A percentile compares a stretch with the other conserved stretches of the same genome.
Evolutionary conservation across 2,888 invertebrate species (phyloP).

Genomic region (Camponotus fellah): DNA sequence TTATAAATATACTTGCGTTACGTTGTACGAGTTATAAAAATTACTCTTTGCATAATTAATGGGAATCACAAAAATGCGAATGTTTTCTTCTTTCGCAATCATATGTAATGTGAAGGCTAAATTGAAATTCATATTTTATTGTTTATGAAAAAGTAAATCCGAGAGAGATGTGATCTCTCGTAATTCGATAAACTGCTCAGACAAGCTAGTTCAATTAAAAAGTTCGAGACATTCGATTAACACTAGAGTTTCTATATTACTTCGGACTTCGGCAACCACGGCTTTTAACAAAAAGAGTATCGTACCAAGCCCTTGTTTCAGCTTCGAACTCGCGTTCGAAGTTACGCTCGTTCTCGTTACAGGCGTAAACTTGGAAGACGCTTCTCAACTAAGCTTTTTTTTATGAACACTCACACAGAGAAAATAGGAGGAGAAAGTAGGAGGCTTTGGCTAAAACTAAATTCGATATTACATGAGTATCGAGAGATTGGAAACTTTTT

Average conservation of each 20-base stretch:
- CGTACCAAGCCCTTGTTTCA: slow-evolving; percentile 23
- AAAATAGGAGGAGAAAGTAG: background rate
- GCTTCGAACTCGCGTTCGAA: slow-evolving; percentile 10
- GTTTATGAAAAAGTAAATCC: background rate
- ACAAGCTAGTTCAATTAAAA: slow-evolving; percentile 38
- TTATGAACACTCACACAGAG: slow-evolving; percentile 6
- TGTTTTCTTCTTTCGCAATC: background rate
- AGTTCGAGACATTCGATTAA: slow-evolving; percentile 25
- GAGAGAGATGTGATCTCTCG: background rate
- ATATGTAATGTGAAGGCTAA: background rate
- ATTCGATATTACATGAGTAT: slow-evolving; percentile 26
- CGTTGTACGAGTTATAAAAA: background rate
- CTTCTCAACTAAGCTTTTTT: slow-evolving; percentile 37
- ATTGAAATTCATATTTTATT: background rate
- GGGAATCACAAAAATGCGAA: background rate
- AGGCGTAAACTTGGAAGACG: slow-evolving; percentile 30
- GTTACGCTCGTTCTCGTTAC: slow-evolving; percentile 37
- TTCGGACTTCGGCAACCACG: slow-evolving; percentile 10
- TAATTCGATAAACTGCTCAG: background rate
- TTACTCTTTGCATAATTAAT: background rate
- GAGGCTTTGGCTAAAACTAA: slow-evolving; percentile 2
- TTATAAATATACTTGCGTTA: background rate
- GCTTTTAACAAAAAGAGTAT: slow-evolving; percentile 22
- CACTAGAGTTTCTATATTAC: slow-evolving; percentile 15
- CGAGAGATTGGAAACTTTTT: slow-evolving; percentile 22